Evolutionary conservation across 1,140 invertebrate genomes (phyloP), one percentile per base, ranked within the genome.

Genomic region (Meteorus sp.): DNA sequence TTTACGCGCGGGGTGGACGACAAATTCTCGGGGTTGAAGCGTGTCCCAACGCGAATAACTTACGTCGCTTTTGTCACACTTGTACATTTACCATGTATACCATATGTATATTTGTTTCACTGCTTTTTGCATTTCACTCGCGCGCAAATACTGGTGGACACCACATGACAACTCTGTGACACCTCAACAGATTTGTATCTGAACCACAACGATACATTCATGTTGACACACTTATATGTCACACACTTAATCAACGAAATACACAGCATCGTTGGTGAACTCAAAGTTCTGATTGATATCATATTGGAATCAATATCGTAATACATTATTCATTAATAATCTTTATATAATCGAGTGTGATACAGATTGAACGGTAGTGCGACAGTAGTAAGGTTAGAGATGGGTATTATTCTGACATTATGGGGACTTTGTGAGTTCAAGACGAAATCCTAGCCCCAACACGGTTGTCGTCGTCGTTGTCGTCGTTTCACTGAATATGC

Each of bases 401-500:
- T n/a, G n/a, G n/a, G n/a, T n/a, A n/a, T n/a, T n/a, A n/a, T n/a
- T n/a, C n/a, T n/a, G n/a, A n/a, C n/a, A n/a, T n/a, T n/a, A n/a
- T n/a, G n/a, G n/a, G n/a, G n/a, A n/a, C n/a, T n/a, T n/a, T n/a
- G 31, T 33, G 56, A 55, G 37, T 56, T 63, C 59, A 69, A 75
- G 69, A 75, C 71, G 65, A 72, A 73, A 74, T 71, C 65, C 69
- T 69, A 25, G 47, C 37, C 47, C n/a, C n/a, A n/a, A n/a, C n/a
- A n/a, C n/a, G n/a, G n/a, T n/a, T n/a, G n/a, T n/a, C n/a, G n/a
- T n/a, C n/a, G n/a, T n/a, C n/a, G n/a, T n/a, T n/a, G n/a, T n/a
- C n/a, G n/a, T n/a, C 57, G 52, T 25, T 48, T 63, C 65, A 64
- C 69, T 76, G 76, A 78, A 77, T 78, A 79, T 75, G 70, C 75